phyloP scores from a whole-genome alignment of 2,797 vertebrate genomes.

The Sebastolobus altivelis region DNA sequence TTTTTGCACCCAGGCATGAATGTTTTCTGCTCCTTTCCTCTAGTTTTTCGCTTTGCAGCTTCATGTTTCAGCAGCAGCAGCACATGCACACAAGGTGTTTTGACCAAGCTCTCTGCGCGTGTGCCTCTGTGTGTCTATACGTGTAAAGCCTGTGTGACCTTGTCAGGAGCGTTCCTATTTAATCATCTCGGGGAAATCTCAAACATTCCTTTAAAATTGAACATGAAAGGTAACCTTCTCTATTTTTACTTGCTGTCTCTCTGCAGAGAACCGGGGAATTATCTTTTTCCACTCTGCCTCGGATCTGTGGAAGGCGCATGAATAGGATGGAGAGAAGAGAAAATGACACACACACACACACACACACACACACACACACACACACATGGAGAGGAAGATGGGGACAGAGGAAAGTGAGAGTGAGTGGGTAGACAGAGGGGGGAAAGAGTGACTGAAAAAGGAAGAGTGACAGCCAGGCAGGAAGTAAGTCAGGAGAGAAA shows the following conservation, averaged over 20 bases:
- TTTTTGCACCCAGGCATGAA: constrained; percentile 21
- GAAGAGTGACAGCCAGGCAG: constrained; percentile 60
- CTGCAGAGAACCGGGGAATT: constrained; percentile 75
- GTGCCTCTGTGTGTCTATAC: constrained; percentile 34
- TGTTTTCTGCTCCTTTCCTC: constrained; percentile 28
- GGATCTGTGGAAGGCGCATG: constrained; percentile 59
- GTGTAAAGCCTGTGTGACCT: constrained; percentile 69
- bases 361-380: constrained; percentile 41
- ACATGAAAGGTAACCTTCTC: constrained; percentile 84
- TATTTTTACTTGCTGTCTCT: constrained; percentile 76
- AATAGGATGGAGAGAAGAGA: constrained; percentile 63
- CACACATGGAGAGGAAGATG: constrained; percentile 27
- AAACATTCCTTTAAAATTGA: constrained; percentile 81
- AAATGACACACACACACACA: constrained; percentile 39
- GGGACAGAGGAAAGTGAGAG: constrained; percentile 53
- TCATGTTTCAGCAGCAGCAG: constrained; percentile 42
- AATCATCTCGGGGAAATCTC: constrained; percentile 83
- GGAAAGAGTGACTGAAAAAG: constrained; percentile 32
- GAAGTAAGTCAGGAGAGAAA: constrained; percentile 52
- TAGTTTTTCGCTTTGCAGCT: constrained; percentile 33
- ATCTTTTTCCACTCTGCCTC: constrained; percentile 63
- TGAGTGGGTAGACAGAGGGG: constrained; percentile 56
- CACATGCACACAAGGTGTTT: constrained; percentile 54
- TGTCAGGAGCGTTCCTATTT: constrained; percentile 76
- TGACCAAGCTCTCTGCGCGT: constrained; percentile 39